Percentiles rank a stretch among this genome's conserved stretches.
phyloP scores from a whole-genome alignment of 2,888 invertebrate genomes.

The Lobophora halterata region DNA sequence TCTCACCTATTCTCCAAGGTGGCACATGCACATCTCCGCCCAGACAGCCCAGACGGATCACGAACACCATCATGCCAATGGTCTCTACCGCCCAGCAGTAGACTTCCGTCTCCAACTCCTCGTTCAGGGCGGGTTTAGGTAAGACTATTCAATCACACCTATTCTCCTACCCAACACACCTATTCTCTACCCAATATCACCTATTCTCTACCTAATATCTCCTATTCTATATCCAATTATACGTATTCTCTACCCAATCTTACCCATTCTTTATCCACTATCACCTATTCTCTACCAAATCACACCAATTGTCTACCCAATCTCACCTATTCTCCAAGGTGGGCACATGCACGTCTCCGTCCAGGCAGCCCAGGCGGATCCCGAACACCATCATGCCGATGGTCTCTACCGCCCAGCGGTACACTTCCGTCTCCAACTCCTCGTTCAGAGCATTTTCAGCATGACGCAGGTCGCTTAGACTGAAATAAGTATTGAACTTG shows the following conservation, averaged over 20 bases:
- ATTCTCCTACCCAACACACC: too few species aligned
- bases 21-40: constrained; percentile 60
- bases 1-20: constrained; percentile 54
- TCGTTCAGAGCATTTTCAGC: constrained; percentile 67
- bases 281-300: too few species aligned
- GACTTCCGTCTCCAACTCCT: constrained; percentile 65
- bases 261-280: too few species aligned
- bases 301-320: not conserved
- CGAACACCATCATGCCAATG: constrained; percentile 63
- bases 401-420: constrained; percentile 69
- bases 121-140: constrained; percentile 66
- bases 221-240: too few species aligned
- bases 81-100: constrained; percentile 71
- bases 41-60: constrained; percentile 66
- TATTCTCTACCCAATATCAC: too few species aligned
- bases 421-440: constrained; percentile 65
- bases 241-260: too few species aligned
- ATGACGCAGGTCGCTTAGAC: constrained; percentile 58
- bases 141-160: too few species aligned
- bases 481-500: too few species aligned
- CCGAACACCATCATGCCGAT: constrained; percentile 66
- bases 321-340: constrained; percentile 55
- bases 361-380: constrained; percentile 65
- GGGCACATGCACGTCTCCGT: constrained; percentile 58
- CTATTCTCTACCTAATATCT: too few species aligned